These are phyloP conservation scores for Xylocopa sonorina DNA, from an alignment of 1,140 invertebrate genomes.

Conservation along the genomic window DNA sequence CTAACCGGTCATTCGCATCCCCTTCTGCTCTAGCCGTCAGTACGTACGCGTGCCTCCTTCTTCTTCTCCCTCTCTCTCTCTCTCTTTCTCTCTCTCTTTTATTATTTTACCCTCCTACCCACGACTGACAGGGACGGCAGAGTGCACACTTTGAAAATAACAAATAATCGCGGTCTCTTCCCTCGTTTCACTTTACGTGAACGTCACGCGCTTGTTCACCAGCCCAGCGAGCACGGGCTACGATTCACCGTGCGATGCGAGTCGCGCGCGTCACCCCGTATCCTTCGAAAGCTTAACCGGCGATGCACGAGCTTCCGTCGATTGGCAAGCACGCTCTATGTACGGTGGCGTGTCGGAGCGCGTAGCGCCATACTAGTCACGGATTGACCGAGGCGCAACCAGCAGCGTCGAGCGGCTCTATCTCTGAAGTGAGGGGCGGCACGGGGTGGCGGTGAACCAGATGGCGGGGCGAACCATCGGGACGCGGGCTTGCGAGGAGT, in stretches of 20 bases:
- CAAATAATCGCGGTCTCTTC: no score
- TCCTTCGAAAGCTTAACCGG: not conserved
- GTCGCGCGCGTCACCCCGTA: slow-evolving; percentile 48
- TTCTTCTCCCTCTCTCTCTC: not conserved
- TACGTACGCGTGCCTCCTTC: not conserved
- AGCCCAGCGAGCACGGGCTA: no score
- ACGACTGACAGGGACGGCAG: no score
- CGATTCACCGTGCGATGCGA: no score
- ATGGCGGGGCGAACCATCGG: slow-evolving; percentile 24
- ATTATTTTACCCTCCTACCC: no score
- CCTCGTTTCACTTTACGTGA: no score
- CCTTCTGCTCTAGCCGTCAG: not conserved
- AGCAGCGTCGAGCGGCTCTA: slow-evolving; percentile 65
- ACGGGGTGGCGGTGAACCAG: slow-evolving; percentile 20
- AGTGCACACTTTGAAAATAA: no score
- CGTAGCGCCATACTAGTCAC: slow-evolving; percentile 80
- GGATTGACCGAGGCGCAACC: slow-evolving; percentile 78
- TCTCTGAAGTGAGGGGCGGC: slow-evolving; percentile 5
- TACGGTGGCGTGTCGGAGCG: slow-evolving; percentile 71
- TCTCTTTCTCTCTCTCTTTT: not conserved
- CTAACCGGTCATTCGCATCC: not conserved
- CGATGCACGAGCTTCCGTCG: slow-evolving; percentile 24
- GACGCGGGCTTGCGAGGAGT: slow-evolving; percentile 51
- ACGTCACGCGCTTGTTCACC: no score
- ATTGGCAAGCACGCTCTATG: slow-evolving; percentile 52